These are phyloP conservation scores for Clarias batrachus DNA, from an alignment of 2,113 vertebrate genomes.

Conservation along the genomic window DNA sequence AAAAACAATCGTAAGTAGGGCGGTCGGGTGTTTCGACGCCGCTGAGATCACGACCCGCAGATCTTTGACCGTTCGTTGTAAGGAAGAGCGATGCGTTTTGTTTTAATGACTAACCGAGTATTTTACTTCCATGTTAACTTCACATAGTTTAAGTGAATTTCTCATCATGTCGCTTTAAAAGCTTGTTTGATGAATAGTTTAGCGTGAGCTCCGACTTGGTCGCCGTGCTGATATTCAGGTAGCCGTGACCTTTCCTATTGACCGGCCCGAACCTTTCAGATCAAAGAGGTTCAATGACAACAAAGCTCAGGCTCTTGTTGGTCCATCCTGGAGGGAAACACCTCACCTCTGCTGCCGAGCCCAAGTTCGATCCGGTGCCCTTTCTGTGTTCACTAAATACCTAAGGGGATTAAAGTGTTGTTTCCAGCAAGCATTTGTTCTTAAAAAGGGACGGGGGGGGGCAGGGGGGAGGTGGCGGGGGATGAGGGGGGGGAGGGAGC, in stretches of 20 bases:
- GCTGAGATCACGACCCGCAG: not conserved
- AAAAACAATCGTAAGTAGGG: not conserved
- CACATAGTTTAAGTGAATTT: not conserved
- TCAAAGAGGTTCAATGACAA: slow-evolving; percentile 77
- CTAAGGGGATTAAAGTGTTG: slow-evolving; percentile 57
- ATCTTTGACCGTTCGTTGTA: not conserved
- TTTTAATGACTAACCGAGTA: too few relatives aligned
- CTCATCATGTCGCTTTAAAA: not conserved
- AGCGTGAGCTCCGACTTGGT: not conserved
- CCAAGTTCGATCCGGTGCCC: slow-evolving; percentile 69
- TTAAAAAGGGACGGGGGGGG: not conserved
- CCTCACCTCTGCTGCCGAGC: slow-evolving; percentile 59
- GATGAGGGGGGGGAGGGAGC: too few relatives aligned
- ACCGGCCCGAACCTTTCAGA: slow-evolving; percentile 70
- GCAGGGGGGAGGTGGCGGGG: too few relatives aligned
- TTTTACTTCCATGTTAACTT: not conserved
- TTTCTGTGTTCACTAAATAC: slow-evolving; percentile 71
- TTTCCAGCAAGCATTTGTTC: slow-evolving; percentile 55
- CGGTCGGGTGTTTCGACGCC: not conserved
- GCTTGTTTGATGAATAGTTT: slow-evolving; percentile 31
- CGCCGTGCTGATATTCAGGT: slow-evolving; percentile 54
- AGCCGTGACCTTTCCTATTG: slow-evolving; percentile 75
- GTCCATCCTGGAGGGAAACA: slow-evolving; percentile 59
- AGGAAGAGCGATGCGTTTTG: too few relatives aligned
- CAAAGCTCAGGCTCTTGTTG: slow-evolving; percentile 65